phyloP scores from a whole-genome alignment of 2,113 vertebrate genomes.

The Numenius arquata region DNA sequence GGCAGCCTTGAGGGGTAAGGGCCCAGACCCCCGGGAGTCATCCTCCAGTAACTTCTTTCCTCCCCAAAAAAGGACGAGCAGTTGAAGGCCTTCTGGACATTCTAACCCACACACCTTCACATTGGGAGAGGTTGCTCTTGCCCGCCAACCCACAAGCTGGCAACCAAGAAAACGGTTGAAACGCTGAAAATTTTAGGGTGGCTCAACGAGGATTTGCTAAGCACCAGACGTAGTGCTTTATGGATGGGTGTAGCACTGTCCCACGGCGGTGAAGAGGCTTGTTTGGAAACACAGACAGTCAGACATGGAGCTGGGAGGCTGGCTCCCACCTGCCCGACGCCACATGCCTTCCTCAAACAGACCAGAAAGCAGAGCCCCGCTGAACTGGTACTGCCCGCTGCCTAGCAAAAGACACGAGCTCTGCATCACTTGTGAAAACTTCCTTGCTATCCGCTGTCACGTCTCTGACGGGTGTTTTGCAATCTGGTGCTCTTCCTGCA shows the following conservation, averaged over 20 bases:
- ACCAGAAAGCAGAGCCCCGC: background rate
- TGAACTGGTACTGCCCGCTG: accelerated
- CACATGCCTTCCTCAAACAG: background rate
- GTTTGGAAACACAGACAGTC: background rate
- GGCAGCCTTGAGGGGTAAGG: background rate
- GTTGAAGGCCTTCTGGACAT: background rate
- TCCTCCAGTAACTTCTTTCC: background rate
- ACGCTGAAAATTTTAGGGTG: background rate
- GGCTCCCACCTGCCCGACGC: background rate
- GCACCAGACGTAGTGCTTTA: background rate
- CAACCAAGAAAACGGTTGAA: background rate
- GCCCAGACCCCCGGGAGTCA: too few relatives aligned
- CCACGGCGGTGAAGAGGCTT: background rate
- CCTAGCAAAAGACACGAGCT: background rate
- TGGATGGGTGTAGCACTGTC: background rate
- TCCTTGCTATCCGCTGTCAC: background rate
- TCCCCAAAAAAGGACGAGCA: background rate
- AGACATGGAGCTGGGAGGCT: background rate
- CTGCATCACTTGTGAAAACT: background rate
- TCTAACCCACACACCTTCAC: too few relatives aligned
- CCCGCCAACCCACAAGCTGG: background rate
- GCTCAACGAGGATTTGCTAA: background rate
- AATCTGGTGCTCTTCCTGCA: background rate
- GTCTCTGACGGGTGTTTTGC: background rate
- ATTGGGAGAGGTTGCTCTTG: accelerated